These are phyloP conservation scores for Odocoileus virginianus DNA, from an alignment of 2,113 vertebrate genomes.

Conservation along the genomic window DNA sequence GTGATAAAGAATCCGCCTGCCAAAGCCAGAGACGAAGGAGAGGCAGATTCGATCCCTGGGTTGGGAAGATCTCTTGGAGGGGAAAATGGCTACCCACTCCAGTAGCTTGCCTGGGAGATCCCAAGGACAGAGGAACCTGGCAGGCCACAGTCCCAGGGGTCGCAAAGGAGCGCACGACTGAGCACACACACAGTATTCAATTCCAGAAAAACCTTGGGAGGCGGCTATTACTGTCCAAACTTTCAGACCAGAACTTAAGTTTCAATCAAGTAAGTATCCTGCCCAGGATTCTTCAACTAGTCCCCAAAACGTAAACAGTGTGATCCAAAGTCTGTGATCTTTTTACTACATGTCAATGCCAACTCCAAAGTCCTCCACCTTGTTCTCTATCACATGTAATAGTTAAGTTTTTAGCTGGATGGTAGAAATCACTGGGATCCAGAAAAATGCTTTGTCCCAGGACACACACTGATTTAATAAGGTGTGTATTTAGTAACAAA, in stretches of 20 bases:
- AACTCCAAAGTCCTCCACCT: not conserved
- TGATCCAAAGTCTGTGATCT: not conserved
- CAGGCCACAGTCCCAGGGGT: not conserved
- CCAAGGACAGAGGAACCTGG: not conserved
- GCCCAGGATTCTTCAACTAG: not conserved
- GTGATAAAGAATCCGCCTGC: not conserved
- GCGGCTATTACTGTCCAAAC: not conserved
- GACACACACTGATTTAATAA: not conserved
- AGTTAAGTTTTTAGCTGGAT: not conserved
- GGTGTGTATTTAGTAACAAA: not conserved
- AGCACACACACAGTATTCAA: not conserved
- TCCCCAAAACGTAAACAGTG: not conserved
- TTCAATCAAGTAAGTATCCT: not conserved
- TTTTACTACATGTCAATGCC: not conserved
- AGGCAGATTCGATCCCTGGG: not conserved
- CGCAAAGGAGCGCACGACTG: not conserved
- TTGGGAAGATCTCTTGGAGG: not conserved
- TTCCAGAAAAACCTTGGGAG: not conserved
- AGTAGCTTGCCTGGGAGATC: not conserved
- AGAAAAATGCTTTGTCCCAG: not conserved
- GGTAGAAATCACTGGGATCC: not conserved
- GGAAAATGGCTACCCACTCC: not conserved
- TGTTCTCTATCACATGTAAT: not conserved
- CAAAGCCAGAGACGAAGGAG: not conserved
- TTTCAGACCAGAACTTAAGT: not conserved